Conservation (phyloP, 2,888 invertebrate genomes). For the Candidula unifasciata region DNA sequence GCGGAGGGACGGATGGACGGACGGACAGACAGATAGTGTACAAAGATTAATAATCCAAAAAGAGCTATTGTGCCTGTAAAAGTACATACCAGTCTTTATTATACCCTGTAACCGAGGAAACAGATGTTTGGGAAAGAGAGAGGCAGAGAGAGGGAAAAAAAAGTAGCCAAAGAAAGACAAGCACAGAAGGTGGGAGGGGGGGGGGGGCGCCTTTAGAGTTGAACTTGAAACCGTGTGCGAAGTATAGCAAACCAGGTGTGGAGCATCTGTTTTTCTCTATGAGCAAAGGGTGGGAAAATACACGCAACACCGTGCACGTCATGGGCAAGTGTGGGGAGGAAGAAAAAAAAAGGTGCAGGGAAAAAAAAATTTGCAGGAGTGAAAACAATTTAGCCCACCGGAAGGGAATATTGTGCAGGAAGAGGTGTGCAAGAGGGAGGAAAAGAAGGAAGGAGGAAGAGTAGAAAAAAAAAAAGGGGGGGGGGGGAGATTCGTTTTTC, state of each 20-base stretch:
- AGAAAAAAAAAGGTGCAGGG: not conserved
- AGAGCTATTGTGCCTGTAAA: too few species aligned
- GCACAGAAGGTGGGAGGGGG: not conserved
- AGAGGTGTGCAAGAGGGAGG: not conserved
- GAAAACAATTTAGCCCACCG: slow-evolving; percentile 23
- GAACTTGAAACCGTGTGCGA: not conserved
- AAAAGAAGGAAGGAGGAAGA: not conserved
- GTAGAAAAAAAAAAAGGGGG: not conserved
- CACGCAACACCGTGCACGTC: slow-evolving; percentile 13
- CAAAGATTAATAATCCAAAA: too few species aligned
- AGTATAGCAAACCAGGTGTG: slow-evolving; percentile 18
- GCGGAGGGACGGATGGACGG: not conserved
- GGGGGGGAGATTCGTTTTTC: too few species aligned
- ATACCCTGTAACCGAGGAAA: too few species aligned
- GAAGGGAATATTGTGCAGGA: not conserved
- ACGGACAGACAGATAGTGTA: too few species aligned
- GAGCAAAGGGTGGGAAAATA: slow-evolving; percentile 17
- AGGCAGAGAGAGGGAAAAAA: not conserved
- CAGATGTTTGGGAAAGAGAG: too few species aligned
- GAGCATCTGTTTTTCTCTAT: not conserved
- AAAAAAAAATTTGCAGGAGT: not conserved
- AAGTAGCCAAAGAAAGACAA: not conserved
- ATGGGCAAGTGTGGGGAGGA: not conserved
- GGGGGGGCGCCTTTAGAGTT: not conserved
- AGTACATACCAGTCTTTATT: too few species aligned